Conservation (phyloP, 2,113 vertebrate species). For the Pagrus major region DNA sequence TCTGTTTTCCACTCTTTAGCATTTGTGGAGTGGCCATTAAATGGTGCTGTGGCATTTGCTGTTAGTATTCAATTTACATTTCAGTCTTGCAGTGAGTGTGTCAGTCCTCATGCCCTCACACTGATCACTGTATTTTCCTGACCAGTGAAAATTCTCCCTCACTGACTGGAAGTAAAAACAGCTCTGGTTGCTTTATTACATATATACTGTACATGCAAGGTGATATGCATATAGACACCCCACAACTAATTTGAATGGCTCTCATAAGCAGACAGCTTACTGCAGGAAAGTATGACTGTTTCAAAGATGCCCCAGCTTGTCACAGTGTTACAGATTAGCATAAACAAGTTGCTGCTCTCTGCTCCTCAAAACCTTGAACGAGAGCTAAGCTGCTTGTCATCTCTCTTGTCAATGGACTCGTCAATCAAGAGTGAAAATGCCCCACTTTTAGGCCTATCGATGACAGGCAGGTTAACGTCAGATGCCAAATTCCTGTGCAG, state of each 20-base stretch:
- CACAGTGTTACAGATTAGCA: constrained; percentile 35
- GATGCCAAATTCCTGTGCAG: constrained; percentile 5
- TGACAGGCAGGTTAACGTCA: constrained; percentile 30
- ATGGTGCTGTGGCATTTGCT: not conserved
- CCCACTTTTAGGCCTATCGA: constrained; percentile 23
- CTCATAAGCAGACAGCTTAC: constrained; percentile 25
- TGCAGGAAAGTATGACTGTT: constrained; percentile 20
- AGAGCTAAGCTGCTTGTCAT: constrained; percentile 52
- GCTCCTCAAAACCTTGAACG: constrained; percentile 29
- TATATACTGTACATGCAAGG: constrained; percentile 9
- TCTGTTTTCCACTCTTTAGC: constrained; percentile 7
- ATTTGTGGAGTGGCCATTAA: constrained; percentile 23
- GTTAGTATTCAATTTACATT: constrained; percentile 38
- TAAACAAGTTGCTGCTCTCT: constrained; percentile 54
- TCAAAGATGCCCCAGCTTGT: constrained; percentile 43
- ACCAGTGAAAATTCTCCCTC: constrained; percentile 20
- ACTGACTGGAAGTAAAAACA: constrained; percentile 35
- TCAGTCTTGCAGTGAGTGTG: constrained; percentile 24
- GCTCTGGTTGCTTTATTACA: constrained; percentile 32
- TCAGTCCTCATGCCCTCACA: constrained; percentile 16
- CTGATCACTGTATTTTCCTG: constrained; percentile 40
- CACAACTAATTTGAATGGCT: constrained; percentile 12
- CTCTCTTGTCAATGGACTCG: constrained; percentile 42
- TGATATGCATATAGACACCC: not conserved
- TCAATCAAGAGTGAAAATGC: constrained; percentile 56